Conservation (phyloP, 2,797 vertebrate genomes). For the Carapus acus region DNA sequence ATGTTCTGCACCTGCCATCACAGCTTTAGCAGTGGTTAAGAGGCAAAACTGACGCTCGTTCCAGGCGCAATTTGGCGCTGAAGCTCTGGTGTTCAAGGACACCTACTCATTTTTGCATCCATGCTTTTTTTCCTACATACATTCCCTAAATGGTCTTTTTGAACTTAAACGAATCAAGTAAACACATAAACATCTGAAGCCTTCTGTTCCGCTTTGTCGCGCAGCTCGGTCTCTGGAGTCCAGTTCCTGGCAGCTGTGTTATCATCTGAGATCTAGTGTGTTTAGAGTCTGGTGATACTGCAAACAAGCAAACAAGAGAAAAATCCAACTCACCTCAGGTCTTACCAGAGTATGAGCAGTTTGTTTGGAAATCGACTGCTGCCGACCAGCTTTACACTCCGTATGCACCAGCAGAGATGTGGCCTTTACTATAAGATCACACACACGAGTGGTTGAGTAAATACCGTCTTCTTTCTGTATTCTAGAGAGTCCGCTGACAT, state of each 20-base stretch:
- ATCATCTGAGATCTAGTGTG: neutral
- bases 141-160: neutral
- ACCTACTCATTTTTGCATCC: too few species aligned
- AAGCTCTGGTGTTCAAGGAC: too few species aligned
- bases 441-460: too few species aligned
- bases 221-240: conserved; percentile 11
- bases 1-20: too few species aligned
- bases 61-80: too few species aligned
- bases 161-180: neutral
- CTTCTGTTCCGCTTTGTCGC: neutral
- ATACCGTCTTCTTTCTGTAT: neutral
- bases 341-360: neutral
- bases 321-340: neutral
- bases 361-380: too few species aligned
- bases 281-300: neutral
- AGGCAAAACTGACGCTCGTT: too few species aligned
- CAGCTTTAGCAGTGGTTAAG: too few species aligned
- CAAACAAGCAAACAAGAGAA: neutral
- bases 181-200: neutral
- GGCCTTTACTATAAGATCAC: too few species aligned
- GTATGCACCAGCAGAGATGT: too few species aligned
- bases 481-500: conserved; percentile 86
- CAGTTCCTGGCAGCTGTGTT: neutral
- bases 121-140: too few species aligned
- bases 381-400: too few species aligned